phyloP scores from a whole-genome alignment of 2,797 vertebrate species.

The Ambastaia sidthimunki region DNA sequence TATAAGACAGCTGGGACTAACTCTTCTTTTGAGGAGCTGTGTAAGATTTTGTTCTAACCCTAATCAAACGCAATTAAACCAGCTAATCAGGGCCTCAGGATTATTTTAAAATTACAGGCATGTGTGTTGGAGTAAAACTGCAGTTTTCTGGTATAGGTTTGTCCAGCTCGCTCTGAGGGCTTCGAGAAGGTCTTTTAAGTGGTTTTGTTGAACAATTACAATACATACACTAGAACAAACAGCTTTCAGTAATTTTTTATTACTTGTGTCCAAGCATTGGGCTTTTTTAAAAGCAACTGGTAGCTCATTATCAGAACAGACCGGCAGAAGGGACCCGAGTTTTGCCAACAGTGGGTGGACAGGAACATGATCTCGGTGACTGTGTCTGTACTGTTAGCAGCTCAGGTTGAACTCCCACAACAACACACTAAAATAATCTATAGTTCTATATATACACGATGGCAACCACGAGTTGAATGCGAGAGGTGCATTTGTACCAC shows the following conservation, averaged over 20 bases:
- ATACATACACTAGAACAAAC: not conserved
- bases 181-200: too few relatives aligned
- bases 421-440: constrained; percentile 24
- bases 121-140: not conserved
- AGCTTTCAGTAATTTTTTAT: not conserved
- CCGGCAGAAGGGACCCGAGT: not conserved
- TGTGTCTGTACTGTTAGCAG: constrained; percentile 1
- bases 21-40: too few relatives aligned
- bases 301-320: constrained; percentile 6
- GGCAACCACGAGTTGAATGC: not conserved
- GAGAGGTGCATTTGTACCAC: not conserved
- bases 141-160: not conserved
- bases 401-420: constrained; percentile 12
- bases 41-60: not conserved
- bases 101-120: not conserved
- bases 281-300: not conserved
- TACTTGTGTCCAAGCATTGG: not conserved
- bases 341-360: constrained; percentile 10
- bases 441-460: not conserved
- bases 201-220: too few relatives aligned
- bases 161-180: too few relatives aligned
- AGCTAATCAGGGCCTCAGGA: not conserved
- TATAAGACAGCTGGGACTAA: not conserved
- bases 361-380: constrained; percentile 23
- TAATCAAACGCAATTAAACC: not conserved